Percentiles rank a stretch among this genome's conserved stretches.
These are phyloP conservation scores for Rhabdomys pumilio DNA, from an alignment of 2,797 vertebrate genomes.

Conservation along the genomic window DNA sequence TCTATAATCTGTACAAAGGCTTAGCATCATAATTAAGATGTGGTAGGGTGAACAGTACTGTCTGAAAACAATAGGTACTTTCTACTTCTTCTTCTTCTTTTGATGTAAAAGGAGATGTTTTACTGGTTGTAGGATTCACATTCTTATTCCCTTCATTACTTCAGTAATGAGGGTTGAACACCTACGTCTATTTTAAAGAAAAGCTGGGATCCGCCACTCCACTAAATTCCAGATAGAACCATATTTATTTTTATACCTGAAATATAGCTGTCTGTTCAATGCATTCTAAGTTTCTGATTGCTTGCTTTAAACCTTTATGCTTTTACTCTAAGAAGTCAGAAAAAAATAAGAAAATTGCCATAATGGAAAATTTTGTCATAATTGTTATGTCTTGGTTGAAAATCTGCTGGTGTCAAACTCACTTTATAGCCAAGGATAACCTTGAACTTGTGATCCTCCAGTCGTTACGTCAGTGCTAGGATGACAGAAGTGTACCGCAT, in stretches of 20 bases:
- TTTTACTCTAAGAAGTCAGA: neutral
- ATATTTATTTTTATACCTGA: constrained; percentile 41
- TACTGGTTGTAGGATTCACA: constrained; percentile 45
- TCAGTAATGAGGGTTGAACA: neutral
- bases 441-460: neutral
- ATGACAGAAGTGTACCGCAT: neutral
- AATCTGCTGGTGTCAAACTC: neutral
- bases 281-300: neutral
- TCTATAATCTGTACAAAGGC: neutral
- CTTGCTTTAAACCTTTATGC: constrained; percentile 24
- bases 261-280: constrained; percentile 17
- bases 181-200: constrained; percentile 40
- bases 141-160: constrained; percentile 17
- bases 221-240: constrained; percentile 44
- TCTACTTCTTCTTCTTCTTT: neutral
- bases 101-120: constrained; percentile 43
- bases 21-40: neutral
- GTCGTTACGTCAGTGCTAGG: neutral
- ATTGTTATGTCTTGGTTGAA: constrained; percentile 8
- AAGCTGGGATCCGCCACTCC: neutral
- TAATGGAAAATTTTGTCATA: neutral
- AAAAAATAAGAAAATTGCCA: constrained; percentile 24
- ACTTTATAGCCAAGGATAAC: neutral
- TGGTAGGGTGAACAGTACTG: neutral
- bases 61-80: neutral